Conservation (phyloP, 2,113 vertebrate species). For the Phalacrocorax carbo region DNA sequence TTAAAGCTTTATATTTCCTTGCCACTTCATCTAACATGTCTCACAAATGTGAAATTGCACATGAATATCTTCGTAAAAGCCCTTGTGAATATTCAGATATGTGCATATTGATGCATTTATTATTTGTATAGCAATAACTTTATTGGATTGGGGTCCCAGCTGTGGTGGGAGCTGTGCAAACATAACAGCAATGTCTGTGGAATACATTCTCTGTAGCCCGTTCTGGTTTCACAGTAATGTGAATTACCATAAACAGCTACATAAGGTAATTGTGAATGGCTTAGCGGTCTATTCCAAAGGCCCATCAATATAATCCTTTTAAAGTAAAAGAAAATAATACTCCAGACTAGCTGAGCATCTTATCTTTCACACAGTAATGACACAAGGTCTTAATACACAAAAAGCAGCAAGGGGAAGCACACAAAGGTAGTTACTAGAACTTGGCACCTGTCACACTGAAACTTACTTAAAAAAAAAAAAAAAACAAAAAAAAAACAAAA, state of each 20-base stretch:
- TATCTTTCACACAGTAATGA: neutral
- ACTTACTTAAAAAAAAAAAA: neutral
- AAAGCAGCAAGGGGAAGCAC: neutral
- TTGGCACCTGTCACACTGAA: neutral
- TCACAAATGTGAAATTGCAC: slow-evolving; percentile 16
- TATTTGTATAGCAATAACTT: slow-evolving; percentile 45
- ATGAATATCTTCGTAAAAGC: slow-evolving; percentile 29
- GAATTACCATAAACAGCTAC: slow-evolving; percentile 42
- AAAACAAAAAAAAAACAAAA: neutral
- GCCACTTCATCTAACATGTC: slow-evolving; percentile 17
- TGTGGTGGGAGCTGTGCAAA: slow-evolving; percentile 17
- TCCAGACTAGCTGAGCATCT: neutral
- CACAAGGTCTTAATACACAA: neutral
- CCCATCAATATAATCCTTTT: neutral
- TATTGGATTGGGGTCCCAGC: slow-evolving; percentile 33
- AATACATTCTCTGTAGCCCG: neutral
- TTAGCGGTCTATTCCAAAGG: neutral
- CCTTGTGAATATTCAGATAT: slow-evolving; percentile 59
- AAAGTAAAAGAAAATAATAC: neutral
- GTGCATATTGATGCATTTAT: slow-evolving; percentile 43
- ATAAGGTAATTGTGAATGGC: neutral
- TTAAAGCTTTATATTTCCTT: slow-evolving; percentile 38
- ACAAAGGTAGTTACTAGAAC: neutral
- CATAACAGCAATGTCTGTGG: neutral
- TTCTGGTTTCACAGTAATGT: neutral